These are phyloP conservation scores for Athetis lepigone DNA, from an alignment of 2,888 invertebrate genomes.

Conservation along the genomic window DNA sequence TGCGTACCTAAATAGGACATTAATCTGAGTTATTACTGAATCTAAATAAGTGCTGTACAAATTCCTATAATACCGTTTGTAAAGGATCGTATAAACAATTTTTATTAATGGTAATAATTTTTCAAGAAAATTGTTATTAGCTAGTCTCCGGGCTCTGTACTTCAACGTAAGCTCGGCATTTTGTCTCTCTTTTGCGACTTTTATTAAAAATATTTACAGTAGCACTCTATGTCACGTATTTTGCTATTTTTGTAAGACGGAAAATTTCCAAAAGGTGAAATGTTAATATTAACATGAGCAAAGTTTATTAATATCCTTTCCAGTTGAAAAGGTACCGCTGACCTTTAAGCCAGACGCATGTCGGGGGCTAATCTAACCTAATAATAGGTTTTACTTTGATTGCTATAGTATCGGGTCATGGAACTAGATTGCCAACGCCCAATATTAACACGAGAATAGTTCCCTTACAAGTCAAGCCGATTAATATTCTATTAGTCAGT, in stretches of 20 bases:
- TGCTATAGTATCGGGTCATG: conserved; percentile 17
- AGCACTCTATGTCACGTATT: background rate
- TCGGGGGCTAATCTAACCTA: conserved; percentile 12
- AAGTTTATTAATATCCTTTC: conserved; percentile 11
- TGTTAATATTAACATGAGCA: background rate
- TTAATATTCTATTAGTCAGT: conserved; percentile 52
- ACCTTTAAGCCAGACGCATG: conserved; percentile 5
- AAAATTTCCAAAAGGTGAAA: background rate
- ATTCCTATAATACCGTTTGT: conserved; percentile 9
- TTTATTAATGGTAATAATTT: conserved; percentile 16
- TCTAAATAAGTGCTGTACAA: conserved; percentile 21
- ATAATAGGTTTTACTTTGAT: conserved; percentile 34
- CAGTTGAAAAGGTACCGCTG: background rate
- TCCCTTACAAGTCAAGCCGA: conserved; percentile 17
- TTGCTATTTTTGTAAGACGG: background rate
- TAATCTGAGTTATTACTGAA: conserved; percentile 8
- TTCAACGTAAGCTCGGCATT: background rate
- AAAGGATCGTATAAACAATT: conserved; percentile 4
- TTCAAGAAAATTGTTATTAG: conserved; percentile 6
- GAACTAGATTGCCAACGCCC: conserved; percentile 26
- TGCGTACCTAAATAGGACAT: background rate
- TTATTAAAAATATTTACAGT: conserved; percentile 6
- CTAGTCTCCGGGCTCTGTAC: background rate
- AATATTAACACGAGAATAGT: conserved; percentile 26
- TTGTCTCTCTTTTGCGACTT: background rate